Evolutionary conservation across 2,113 vertebrate species (phyloP).

Genomic region (Hystrix cristata): DNA sequence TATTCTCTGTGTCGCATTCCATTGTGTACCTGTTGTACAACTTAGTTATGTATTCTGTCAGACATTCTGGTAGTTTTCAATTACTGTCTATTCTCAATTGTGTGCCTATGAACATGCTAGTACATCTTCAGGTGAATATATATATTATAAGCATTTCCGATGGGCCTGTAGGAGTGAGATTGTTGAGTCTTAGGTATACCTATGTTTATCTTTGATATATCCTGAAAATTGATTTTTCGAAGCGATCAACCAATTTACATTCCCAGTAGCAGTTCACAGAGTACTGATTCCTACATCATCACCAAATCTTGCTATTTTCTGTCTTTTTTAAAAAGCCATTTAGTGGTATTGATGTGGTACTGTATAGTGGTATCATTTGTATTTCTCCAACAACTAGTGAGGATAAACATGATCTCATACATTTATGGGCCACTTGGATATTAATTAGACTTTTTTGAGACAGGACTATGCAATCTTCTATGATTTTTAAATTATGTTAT

Average conservation of each 20-base stretch:
- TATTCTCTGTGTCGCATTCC: not conserved
- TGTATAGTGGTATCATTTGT: not conserved
- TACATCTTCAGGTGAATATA: not conserved
- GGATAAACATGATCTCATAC: not conserved
- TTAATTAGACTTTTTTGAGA: not conserved
- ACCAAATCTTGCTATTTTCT: not conserved
- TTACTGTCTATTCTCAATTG: not conserved
- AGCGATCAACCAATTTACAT: not conserved
- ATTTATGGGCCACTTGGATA: not conserved
- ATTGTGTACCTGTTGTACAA: not conserved
- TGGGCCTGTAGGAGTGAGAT: not conserved
- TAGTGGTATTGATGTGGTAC: not conserved
- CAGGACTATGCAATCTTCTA: not conserved
- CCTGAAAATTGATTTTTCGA: not conserved
- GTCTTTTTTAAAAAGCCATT: not conserved
- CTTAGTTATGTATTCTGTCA: not conserved
- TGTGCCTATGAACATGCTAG: not conserved
- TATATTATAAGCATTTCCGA: not conserved
- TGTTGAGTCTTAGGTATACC: not conserved
- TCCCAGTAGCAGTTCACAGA: not conserved
- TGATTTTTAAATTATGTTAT: not conserved
- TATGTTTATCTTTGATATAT: conserved; percentile 4
- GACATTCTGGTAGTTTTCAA: not conserved
- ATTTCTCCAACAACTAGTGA: not conserved
- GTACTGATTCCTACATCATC: not conserved